phyloP scores from a whole-genome alignment of 2,113 vertebrate species.

The Ochotona princeps region DNA sequence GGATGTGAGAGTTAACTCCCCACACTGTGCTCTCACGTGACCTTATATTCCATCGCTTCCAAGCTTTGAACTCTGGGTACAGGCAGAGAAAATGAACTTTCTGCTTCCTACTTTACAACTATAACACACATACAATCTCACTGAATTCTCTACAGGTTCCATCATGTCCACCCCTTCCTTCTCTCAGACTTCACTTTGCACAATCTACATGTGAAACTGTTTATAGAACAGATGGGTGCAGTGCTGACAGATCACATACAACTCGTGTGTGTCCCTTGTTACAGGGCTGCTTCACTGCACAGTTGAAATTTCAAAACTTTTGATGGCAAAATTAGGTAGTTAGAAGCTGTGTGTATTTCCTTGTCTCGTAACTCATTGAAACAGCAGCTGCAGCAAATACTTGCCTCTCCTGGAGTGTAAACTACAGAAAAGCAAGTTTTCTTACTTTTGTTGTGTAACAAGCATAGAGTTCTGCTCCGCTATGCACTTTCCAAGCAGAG shows the following conservation, averaged over 20 bases:
- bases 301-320: slow-evolving; percentile 16
- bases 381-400: background rate
- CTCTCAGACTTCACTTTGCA: slow-evolving; percentile 30
- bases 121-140: background rate
- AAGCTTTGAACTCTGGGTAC: slow-evolving; percentile 2
- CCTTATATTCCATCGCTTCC: background rate
- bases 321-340: background rate
- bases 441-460: background rate
- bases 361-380: slow-evolving; percentile 33
- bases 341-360: slow-evolving; percentile 14
- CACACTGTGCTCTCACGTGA: background rate
- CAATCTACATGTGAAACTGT: background rate
- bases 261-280: background rate
- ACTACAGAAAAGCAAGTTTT: slow-evolving; percentile 1
- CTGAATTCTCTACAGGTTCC: background rate
- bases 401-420: slow-evolving; percentile 21
- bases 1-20: slow-evolving; percentile 47
- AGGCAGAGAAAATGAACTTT: slow-evolving; percentile 63
- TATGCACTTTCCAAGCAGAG: slow-evolving; percentile 2
- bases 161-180: background rate
- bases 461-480: background rate
- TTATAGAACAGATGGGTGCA: slow-evolving; percentile 7
- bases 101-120: background rate
- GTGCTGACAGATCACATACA: background rate
- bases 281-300: background rate